Evolutionary conservation across 1,140 invertebrate genomes (phyloP).

Genomic region (Thalassaphorura encarpata): DNA sequence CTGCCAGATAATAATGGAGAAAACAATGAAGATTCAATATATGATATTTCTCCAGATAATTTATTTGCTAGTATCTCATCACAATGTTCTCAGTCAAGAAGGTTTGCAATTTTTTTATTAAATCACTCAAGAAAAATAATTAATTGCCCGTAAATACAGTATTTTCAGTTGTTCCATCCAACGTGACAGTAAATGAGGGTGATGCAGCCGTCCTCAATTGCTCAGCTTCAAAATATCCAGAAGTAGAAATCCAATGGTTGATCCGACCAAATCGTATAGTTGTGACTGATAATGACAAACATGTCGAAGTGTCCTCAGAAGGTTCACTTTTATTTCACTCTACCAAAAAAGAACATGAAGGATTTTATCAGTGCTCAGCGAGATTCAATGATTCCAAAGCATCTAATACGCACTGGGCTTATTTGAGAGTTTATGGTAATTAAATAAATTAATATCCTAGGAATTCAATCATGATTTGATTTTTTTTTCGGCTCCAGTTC

Average conservation of each 20-base stretch:
- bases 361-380: constrained; percentile 29
- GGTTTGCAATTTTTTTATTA: too few relatives aligned
- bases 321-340: constrained; percentile 20
- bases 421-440: constrained; percentile 25
- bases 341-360: constrained; percentile 24
- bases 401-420: constrained; percentile 26
- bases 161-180: constrained; percentile 16
- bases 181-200: constrained; percentile 16
- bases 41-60: too few relatives aligned
- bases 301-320: constrained; percentile 18
- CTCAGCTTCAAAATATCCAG: constrained; percentile 1
- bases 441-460: background rate
- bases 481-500: constrained; percentile 17
- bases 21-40: too few relatives aligned
- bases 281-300: constrained; percentile 12
- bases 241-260: constrained; percentile 15
- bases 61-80: too few relatives aligned
- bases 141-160: too few relatives aligned
- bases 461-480: background rate
- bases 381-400: constrained; percentile 23
- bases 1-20: too few relatives aligned
- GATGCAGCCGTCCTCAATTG: constrained; percentile 21
- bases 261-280: constrained; percentile 22
- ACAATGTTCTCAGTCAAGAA: too few relatives aligned
- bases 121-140: too few relatives aligned